Conservation (phyloP, 2,888 invertebrate genomes). For the Keiferia lycopersicella region DNA sequence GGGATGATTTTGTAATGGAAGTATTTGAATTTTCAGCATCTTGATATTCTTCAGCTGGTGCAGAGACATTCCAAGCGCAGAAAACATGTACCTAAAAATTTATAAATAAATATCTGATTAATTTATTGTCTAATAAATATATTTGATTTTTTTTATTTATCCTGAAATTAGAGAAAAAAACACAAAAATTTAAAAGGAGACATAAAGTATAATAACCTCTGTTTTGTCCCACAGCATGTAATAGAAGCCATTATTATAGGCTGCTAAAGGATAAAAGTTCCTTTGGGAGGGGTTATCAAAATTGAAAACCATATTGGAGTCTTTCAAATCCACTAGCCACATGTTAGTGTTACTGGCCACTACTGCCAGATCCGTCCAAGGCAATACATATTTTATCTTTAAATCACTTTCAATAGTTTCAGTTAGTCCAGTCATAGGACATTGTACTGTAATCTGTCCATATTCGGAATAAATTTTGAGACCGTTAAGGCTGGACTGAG, state of each 20-base stretch:
- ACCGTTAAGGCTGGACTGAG: conserved; percentile 41
- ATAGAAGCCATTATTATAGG: conserved; percentile 56
- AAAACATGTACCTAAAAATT: conserved; percentile 46
- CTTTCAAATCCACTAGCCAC: conserved; percentile 57
- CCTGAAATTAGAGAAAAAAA: not conserved
- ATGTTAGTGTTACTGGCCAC: conserved; percentile 52
- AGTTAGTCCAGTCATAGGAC: conserved; percentile 55
- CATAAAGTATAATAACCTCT: conserved; percentile 45
- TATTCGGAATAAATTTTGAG: conserved; percentile 46
- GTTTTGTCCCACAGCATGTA: conserved; percentile 53
- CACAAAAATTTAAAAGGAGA: not conserved
- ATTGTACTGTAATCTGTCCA: conserved; percentile 47
- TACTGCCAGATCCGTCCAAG: conserved; percentile 57
- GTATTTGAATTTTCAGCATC: conserved; percentile 37
- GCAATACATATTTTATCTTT: conserved; percentile 44
- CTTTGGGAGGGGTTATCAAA: conserved; percentile 46
- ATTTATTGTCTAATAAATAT: too few relatives aligned
- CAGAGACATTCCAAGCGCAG: conserved; percentile 37
- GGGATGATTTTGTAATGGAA: conserved; percentile 47
- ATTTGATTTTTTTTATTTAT: too few relatives aligned
- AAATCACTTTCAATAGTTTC: conserved; percentile 44
- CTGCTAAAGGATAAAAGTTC: conserved; percentile 54
- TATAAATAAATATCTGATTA: not conserved
- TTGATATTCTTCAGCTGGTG: conserved; percentile 34
- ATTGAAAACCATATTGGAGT: conserved; percentile 47